phyloP scores from a whole-genome alignment of 2,113 vertebrate species.

The Eudyptes chrysolophus region DNA sequence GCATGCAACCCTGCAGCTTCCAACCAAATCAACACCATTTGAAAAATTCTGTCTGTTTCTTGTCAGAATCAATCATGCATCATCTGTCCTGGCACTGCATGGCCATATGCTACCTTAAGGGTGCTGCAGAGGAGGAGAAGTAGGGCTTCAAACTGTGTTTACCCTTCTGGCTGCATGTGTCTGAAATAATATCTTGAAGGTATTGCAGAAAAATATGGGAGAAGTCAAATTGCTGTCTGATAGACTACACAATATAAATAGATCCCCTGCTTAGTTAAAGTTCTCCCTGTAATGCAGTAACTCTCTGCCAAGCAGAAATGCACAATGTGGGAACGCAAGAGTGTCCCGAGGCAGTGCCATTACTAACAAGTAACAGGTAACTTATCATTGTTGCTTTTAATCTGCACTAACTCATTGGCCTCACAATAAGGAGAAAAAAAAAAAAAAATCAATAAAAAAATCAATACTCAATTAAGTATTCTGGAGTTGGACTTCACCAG shows the following conservation, averaged over 20 bases:
- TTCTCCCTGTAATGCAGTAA: not conserved
- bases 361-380: not conserved
- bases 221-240: not conserved
- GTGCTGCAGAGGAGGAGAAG: not conserved
- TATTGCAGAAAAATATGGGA: not conserved
- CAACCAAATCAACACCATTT: not conserved
- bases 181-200: not conserved
- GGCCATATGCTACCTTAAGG: not conserved
- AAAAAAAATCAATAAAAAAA: too few species aligned
- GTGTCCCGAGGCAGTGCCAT: fast-evolving
- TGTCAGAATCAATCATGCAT: not conserved
- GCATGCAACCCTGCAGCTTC: not conserved
- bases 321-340: fast-evolving
- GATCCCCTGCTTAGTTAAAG: not conserved
- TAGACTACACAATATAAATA: not conserved
- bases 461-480: not conserved
- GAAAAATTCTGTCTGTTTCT: not conserved
- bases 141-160: not conserved
- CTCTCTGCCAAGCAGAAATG: not conserved
- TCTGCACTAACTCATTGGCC: not conserved
- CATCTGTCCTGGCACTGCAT: not conserved
- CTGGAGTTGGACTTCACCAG: not conserved
- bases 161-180: not conserved
- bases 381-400: not conserved
- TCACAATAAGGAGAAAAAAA: not conserved